Evolutionary conservation across 2,888 invertebrate genomes (phyloP), one percentile per base, ranked within the genome.

Genomic region (Nudaria mundana): DNA sequence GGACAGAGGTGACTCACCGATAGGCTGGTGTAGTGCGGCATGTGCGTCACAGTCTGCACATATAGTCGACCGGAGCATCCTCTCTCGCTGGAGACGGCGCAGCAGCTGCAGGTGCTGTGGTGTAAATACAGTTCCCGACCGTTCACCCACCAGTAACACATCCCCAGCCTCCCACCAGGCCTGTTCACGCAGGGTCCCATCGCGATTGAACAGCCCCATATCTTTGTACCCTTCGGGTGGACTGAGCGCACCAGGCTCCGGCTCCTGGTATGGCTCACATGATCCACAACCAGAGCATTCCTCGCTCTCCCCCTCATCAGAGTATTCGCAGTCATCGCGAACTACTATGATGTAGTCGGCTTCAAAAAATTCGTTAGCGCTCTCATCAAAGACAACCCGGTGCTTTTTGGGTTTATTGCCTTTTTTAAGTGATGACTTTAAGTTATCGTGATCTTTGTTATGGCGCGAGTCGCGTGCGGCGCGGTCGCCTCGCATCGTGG

Each of bases 171-270:
- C 90, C 86, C 87, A 86, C 81, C 87, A 86, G 2, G 89, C 88
- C 65, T 91, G 91, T 68, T 91, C 91, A 11, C 90, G 89, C 55
- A 91, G 67, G 25, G 89, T 89, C 5, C 88, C 89, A 36, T 85
- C 87, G 37, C 90, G 89, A 62, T 91, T 91, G 56, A 92, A 89
- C 44, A 91, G 76, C 56, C 94, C 94, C 90, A 94, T 91, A 71
- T 97, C 97, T 81, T 97, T 97, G 86, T 97, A 97, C 6, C 96
- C 97, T 73, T 97, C 97, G 7, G 97, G 97, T 14, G 97, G 97
- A 73, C 96, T 96, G 43, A 97, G 91, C 3, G 97, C 96, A 26
- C 96, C 95, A 48, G 94, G 92, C 74, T 95, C 95, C 44, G 93
- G 92, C 77, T 94, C 94, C 67, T 92, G 90, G 78, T 92, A 94